Evolutionary conservation across 2,888 invertebrate species (phyloP).

Genomic region (Lagria hirta): DNA sequence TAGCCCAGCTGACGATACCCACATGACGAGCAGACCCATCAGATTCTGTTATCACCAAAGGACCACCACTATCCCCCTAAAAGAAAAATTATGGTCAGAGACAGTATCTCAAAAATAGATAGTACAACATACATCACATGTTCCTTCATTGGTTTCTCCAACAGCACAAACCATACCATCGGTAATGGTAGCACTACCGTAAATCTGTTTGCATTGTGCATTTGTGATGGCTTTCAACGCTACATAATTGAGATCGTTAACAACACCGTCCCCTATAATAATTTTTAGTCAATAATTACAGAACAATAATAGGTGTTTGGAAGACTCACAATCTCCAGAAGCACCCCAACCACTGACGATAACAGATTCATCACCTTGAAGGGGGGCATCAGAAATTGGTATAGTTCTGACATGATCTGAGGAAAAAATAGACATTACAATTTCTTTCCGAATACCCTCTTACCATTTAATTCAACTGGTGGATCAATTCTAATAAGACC

Average conservation of each 20-base stretch:
- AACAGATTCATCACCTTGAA: conserved; percentile 4
- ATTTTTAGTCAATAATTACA: background rate
- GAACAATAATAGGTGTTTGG: background rate
- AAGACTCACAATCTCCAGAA: conserved; percentile 13
- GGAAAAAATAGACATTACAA: conserved; percentile 2
- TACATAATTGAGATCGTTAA: conserved; percentile 6
- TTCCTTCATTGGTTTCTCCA: conserved; percentile 10
- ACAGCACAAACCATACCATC: conserved; percentile 13
- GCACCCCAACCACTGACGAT: conserved; percentile 16
- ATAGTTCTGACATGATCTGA: conserved; percentile 8
- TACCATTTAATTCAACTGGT: conserved; percentile 10
- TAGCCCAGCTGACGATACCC: conserved; percentile 12
- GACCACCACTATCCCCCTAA: conserved; percentile 14
- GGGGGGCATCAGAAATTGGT: conserved; percentile 1
- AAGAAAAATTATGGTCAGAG: no score
- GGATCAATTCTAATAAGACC: conserved; percentile 17
- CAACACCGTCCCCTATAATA: conserved; percentile 15
- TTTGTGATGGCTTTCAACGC: conserved; percentile 9
- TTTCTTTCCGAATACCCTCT: conserved; percentile 1
- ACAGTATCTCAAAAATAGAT: no score
- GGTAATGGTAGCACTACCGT: conserved; percentile 2
- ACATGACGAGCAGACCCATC: conserved; percentile 10
- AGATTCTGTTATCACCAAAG: conserved; percentile 5
- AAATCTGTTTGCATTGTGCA: conserved; percentile 6
- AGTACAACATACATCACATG: conserved; percentile 8